Base-by-base conservation (phyloP, 1,140 invertebrate genomes). In the Nixonia krombeini region DNA sequence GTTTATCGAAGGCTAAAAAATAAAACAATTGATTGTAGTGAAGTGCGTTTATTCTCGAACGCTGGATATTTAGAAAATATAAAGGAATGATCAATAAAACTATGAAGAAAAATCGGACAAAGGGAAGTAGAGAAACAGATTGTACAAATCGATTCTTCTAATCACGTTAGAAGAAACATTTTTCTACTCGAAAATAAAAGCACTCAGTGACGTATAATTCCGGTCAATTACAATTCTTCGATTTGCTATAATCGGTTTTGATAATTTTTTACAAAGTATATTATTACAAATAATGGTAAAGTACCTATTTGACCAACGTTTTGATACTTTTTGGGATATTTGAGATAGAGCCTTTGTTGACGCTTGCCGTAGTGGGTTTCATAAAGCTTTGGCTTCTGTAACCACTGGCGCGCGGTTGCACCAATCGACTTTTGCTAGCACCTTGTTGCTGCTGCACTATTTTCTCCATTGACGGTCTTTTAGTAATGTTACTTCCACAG, bases 401-500 rank as follows among this genome's bases (percentile, higher is more conserved):
- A 1, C 70, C 45, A 7, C 38, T 61, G 0, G 72, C 45, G 35
- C 80, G 75, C 2, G 84, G 74, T 16, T 84, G 75, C n/a, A 76
- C 62, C 17, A 78, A 26, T 25, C 70, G 74, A 46, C 74, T 77
- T 56, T 74, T 78, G 16, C 38, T 68, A 0, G 61, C 7, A 4
- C 41, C 41, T 8, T 31, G 25, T 35, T 37, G 17, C 23, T 56
- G 53, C 38, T 29, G 64, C 25, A 61, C 46, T 17, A 69, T 62
- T 56, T 64, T 69, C 28, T 69, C 66, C 49, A 63, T 59, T 0
- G 66, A 69, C 0, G 66, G 16, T 51, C 64, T 33, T 35, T 56
- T 46, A n/a, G 85, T 86, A n/a, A 87, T 83, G 26, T 88, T 91
- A 66, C 89, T 91, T 8, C 90, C 90, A 72, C 88, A 91, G 42